These are phyloP conservation scores for Toxotes lorentzi DNA, from an alignment of 2,797 vertebrate genomes.

Conservation along the genomic window DNA sequence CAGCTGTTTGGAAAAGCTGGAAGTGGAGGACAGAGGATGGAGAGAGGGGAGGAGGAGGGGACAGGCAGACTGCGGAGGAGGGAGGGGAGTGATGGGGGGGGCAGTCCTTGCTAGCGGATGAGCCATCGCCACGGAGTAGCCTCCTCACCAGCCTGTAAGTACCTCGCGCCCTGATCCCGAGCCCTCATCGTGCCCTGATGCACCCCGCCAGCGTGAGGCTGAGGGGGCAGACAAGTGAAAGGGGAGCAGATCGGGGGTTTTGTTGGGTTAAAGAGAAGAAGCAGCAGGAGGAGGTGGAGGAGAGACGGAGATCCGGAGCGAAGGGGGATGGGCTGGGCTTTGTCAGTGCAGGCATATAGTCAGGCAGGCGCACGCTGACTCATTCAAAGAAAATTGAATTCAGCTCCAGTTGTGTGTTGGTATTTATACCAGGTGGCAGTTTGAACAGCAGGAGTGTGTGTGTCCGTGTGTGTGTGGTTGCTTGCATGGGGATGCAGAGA, in stretches of 20 bases:
- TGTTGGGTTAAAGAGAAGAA: constrained; percentile 44
- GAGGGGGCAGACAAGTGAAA: constrained; percentile 7
- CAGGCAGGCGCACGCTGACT: constrained; percentile 43
- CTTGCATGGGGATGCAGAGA: neutral
- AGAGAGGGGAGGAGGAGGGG: constrained; percentile 26
- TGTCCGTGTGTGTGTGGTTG: constrained; percentile 4
- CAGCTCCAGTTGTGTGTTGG: constrained; percentile 26
- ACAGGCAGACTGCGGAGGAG: constrained; percentile 17
- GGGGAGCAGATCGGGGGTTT: constrained; percentile 80
- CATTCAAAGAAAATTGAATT: constrained; percentile 38
- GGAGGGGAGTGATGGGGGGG: neutral
- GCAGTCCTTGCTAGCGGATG: constrained; percentile 40
- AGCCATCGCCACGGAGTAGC: constrained; percentile 54
- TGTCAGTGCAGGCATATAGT: constrained; percentile 55
- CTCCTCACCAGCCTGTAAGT: constrained; percentile 74
- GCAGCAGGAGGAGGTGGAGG: constrained; percentile 33
- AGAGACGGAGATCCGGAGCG: constrained; percentile 13
- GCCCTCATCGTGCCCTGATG: neutral
- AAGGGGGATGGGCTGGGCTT: constrained; percentile 73
- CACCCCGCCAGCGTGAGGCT: neutral
- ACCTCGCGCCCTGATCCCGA: constrained; percentile 41
- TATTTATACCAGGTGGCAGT: constrained; percentile 19
- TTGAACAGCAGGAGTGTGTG: constrained; percentile 9
- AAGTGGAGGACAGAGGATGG: constrained; percentile 18
- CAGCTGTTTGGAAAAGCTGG: constrained; percentile 49